Evolutionary conservation across 2,888 invertebrate genomes (phyloP), one percentile per base, ranked within the genome.

Genomic region (Spodoptera littoralis): DNA sequence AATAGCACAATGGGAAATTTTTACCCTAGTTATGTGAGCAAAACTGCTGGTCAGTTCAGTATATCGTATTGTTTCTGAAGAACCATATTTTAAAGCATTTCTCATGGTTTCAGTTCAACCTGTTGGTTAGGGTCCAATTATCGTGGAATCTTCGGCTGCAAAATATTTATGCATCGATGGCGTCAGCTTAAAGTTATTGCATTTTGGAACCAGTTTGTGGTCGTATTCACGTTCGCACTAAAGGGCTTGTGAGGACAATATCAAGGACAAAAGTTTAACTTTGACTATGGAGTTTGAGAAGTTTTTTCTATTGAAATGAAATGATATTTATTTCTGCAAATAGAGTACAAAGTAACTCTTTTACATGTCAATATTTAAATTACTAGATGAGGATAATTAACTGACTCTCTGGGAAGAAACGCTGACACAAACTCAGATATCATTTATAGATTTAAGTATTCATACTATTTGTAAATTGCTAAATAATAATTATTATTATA

Each of bases 151-250:
- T 76, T 70, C 62, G 46, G 51, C 62, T 57, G 48, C 49, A 80
- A 75, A 78, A 79, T 82, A 79, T 87, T 89, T 88, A 87, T 89
- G 84, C 81, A 81, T 90, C 82, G 68, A 74, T 84, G 88, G 84
- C 82, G 81, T 79, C 71, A 70, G 73, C 60, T 73, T 61, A 68
- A 78, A 81, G 78, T 83, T 83, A 84, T 80, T 65, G 77, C 83
- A 79, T 82, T 83, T 75, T 41, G 73, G 77, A 84, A 84, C 84
- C 84, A 65, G 84, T 84, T 84, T 84, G 67, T 75, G 76, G 77
- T 78, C 55, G 65, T 53, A 53, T 61, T 66, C 73, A 63, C 60
- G 80, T 61, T 64, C 65, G 61, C 56, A 47, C 67, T 59, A 62
- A 73, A 76, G 49, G 69, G 36, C 61, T 67, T 42, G 27, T 57